These are phyloP conservation scores for Ricordea florida DNA, from an alignment of 92 coral and sea anemone species.

Conservation along the genomic window DNA sequence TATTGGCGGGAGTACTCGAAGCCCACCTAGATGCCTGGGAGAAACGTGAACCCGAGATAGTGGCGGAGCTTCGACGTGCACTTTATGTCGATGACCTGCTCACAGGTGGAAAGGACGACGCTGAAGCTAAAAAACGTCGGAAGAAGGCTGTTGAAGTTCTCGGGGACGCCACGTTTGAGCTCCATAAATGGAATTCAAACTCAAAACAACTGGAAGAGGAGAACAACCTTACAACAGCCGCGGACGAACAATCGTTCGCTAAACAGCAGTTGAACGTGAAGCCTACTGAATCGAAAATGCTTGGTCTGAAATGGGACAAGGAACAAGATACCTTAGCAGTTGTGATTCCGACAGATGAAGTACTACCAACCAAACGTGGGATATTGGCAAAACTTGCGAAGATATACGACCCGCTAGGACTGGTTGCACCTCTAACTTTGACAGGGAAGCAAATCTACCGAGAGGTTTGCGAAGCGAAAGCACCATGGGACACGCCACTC, in stretches of 20 bases:
- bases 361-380: constrained; percentile 12
- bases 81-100: no score
- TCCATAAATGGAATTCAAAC: constrained; percentile 54
- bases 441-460: constrained; percentile 38
- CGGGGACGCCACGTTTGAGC: constrained; percentile 27
- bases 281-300: constrained; percentile 20
- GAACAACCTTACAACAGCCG: neutral
- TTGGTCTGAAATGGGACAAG: constrained; percentile 37
- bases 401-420: constrained; percentile 28
- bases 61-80: no score
- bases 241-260: constrained; percentile 7
- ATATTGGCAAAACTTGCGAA: neutral
- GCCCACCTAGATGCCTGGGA: no score
- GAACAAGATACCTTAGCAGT: constrained; percentile 13
- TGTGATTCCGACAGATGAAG: neutral
- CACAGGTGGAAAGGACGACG: no score
- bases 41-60: no score
- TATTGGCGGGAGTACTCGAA: no score
- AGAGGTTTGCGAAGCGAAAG: constrained; percentile 15
- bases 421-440: constrained; percentile 3
- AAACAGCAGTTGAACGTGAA: constrained; percentile 25
- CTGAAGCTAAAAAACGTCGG: no score
- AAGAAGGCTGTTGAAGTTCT: constrained; percentile 18
- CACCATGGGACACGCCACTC: constrained; percentile 43
- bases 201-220: constrained; percentile 20